Evolutionary conservation across 2,113 vertebrate genomes (phyloP).

Genomic region (Salvelinus fontinalis): DNA sequence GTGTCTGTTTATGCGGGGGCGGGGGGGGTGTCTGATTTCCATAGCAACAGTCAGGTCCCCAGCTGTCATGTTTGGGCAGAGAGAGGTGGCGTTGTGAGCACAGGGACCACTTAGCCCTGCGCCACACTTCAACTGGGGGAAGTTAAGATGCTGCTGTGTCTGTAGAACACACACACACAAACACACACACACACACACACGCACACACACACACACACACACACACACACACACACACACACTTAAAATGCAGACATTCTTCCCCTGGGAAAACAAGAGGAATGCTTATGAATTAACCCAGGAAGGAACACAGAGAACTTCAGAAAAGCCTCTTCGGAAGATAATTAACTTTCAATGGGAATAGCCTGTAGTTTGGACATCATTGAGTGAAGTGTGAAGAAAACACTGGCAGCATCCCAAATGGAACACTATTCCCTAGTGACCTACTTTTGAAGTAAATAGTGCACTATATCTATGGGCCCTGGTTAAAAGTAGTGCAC

Average conservation of each 20-base stretch:
- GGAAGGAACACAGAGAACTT: constrained; percentile 59
- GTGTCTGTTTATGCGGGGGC: neutral
- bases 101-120: constrained; percentile 80
- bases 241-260: constrained; percentile 79
- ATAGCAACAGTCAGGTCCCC: constrained; percentile 79
- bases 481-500: neutral
- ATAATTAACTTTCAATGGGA: constrained; percentile 74
- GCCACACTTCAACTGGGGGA: constrained; percentile 75
- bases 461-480: neutral
- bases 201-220: no score
- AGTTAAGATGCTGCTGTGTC: constrained; percentile 79
- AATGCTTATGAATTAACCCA: constrained; percentile 71
- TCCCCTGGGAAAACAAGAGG: constrained; percentile 60
- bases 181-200: no score
- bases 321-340: constrained; percentile 60
- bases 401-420: constrained; percentile 21
- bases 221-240: constrained; percentile 27
- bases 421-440: constrained; percentile 31
- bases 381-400: constrained; percentile 52
- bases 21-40: constrained; percentile 59
- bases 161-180: constrained; percentile 16
- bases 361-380: constrained; percentile 52
- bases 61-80: constrained; percentile 79
- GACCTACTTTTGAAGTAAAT: neutral
- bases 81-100: constrained; percentile 75